Conservation (phyloP, 2,113 vertebrate species). For the Osmerus mordax region DNA sequence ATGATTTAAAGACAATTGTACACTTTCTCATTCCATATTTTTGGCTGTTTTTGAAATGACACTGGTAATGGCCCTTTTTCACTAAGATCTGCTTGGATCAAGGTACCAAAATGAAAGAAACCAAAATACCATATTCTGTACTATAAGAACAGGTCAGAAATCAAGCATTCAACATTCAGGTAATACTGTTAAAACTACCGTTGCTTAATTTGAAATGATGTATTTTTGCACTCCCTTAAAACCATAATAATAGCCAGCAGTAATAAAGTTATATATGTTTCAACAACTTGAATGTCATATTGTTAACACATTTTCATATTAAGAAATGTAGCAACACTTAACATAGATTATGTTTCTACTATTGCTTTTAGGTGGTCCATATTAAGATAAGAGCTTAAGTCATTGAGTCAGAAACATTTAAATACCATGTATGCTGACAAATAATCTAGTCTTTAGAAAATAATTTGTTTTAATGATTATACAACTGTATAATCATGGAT, state of each 20-base stretch:
- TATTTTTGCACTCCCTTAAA: slow-evolving; percentile 5
- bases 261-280: slow-evolving; percentile 3
- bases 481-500: not conserved
- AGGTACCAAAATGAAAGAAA: slow-evolving; percentile 5
- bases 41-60: slow-evolving; percentile 51
- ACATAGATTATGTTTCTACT: slow-evolving; percentile 28
- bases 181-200: slow-evolving; percentile 21
- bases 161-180: slow-evolving; percentile 22
- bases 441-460: not conserved
- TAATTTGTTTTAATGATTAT: not conserved
- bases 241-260: slow-evolving; percentile 8
- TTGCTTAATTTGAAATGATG: slow-evolving; percentile 35
- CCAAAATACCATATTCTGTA: slow-evolving; percentile 2
- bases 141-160: not conserved
- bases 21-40: slow-evolving; percentile 39
- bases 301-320: not conserved
- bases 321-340: not conserved
- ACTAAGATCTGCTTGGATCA: slow-evolving; percentile 6
- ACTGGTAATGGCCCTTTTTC: slow-evolving; percentile 13
- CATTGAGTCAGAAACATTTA: not conserved
- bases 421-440: not conserved
- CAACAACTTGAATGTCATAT: slow-evolving; percentile 7
- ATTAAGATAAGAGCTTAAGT: not conserved
- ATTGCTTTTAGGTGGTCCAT: slow-evolving; percentile 49
- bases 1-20: slow-evolving; percentile 55